A percentile compares a stretch with the other conserved stretches of the same genome.
phyloP scores from a whole-genome alignment of 2,797 vertebrate species.

The Falco concolor region DNA sequence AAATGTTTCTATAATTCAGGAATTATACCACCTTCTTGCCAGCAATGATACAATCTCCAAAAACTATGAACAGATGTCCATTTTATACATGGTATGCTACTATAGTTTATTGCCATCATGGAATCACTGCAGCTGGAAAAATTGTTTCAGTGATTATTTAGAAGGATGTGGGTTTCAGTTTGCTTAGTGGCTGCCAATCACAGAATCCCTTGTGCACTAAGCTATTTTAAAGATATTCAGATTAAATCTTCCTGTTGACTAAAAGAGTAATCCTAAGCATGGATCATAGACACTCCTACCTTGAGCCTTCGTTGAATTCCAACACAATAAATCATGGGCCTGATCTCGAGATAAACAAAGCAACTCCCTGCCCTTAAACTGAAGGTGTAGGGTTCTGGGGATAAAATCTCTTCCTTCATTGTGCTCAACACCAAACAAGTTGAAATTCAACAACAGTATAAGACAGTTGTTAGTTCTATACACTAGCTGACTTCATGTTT shows the following conservation, averaged over 20 bases:
- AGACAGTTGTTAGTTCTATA: not conserved
- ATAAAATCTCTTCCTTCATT: not conserved
- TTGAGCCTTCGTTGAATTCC: not conserved
- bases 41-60: not conserved
- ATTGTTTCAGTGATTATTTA: not conserved
- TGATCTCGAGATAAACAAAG: not conserved
- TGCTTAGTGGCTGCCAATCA: not conserved
- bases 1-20: not conserved
- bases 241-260: not conserved
- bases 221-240: not conserved
- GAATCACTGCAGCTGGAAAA: not conserved
- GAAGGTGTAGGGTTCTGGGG: not conserved
- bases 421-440: not conserved
- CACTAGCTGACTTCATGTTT: not conserved
- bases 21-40: not conserved
- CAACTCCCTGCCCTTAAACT: not conserved
- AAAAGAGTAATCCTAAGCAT: not conserved
- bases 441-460: not conserved
- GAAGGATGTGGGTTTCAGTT: not conserved
- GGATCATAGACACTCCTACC: not conserved
- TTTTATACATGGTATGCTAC: not conserved
- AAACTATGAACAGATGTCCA: not conserved
- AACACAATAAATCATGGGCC: not conserved
- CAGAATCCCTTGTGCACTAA: not conserved
- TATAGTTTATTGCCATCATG: not conserved